Conservation (phyloP, 2,797 vertebrate species). For the Macroramphosus scolopax region DNA sequence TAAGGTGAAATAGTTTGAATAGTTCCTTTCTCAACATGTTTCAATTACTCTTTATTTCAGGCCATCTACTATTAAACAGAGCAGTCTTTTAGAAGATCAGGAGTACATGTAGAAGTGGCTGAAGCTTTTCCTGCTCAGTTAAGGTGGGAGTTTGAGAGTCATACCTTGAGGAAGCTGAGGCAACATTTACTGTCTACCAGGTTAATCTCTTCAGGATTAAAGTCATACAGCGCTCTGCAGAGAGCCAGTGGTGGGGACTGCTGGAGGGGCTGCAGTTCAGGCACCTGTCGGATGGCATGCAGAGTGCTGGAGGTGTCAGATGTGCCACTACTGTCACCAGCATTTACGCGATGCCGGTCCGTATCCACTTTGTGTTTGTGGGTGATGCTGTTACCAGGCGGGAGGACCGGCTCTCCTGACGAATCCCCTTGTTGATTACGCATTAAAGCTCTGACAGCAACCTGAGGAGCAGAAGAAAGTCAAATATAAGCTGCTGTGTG, state of each 20-base stretch:
- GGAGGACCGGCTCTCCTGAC: conserved; percentile 79
- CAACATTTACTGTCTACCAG: conserved; percentile 78
- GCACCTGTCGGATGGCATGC: conserved; percentile 77
- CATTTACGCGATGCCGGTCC: conserved; percentile 80
- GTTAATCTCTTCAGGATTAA: conserved; percentile 78
- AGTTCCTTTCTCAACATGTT: too few relatives aligned
- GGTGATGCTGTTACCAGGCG: conserved; percentile 77
- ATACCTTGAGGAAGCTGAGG: conserved; percentile 85
- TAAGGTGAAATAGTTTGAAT: too few relatives aligned
- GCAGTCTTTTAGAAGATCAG: too few relatives aligned
- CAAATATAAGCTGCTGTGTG: conserved; percentile 5
- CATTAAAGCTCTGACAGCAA: conserved; percentile 74
- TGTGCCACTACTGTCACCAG: conserved; percentile 67
- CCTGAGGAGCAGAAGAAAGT: conserved; percentile 67
- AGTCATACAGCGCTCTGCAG: conserved; percentile 85
- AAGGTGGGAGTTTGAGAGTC: conserved; percentile 22
- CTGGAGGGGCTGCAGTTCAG: conserved; percentile 51
- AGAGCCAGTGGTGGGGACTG: conserved; percentile 75
- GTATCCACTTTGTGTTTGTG: conserved; percentile 81
- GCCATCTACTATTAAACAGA: too few relatives aligned
- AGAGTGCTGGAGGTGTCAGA: conserved; percentile 73
- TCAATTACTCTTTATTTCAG: too few relatives aligned
- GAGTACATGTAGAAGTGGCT: too few relatives aligned
- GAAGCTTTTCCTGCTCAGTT: too few relatives aligned
- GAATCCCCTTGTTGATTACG: conserved; percentile 76